Base-by-base conservation (phyloP, 2,888 invertebrate species). In the Ypsolopha scabrella region DNA sequence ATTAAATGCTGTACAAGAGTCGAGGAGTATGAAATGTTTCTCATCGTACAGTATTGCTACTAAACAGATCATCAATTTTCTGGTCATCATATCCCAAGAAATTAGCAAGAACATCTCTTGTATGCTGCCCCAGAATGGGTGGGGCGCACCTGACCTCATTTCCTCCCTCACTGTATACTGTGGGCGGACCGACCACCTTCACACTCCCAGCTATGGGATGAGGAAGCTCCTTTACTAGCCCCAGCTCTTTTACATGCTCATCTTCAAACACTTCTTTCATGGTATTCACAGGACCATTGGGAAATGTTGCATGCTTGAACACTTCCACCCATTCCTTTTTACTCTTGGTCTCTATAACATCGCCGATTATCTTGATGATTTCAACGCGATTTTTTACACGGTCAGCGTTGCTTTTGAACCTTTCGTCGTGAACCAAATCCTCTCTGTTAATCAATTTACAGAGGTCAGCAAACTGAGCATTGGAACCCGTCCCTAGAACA, bases 281-380 rank as follows among this genome's bases (percentile, higher is more conserved):
- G 43, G 88, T 91, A 79, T 99, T 98, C 4, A 99, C 91, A 0
- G 97, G 96, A 0, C 97, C 98, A 64, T 92, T 93, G 0, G 98
- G 96, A 71, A 97, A 95, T 1, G 92, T 83, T 1, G 92, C 90
- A 13, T 90, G 90, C 52, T 92, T 89, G 61, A 98, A 93, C 41
- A 90, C 67, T 1, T 71, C 60, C 55, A 89, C 75, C 97, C 97
- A 98, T 65, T 95, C 91, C 34, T 88, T 82, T 49, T 91, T 93
- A 0, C 91, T 89, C 68, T 93, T 92, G 0, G 77, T 81, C n/a
- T 70, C 63, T n/a, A 87, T 72, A 52, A 90, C 85, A 0, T 87
- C 68, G 54, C 88, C 86, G 2, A 98, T 75, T 37, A 91, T 87
- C 0, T 63, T 60, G 0, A 95, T 77, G 6, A 98, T 78, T 61